These are phyloP conservation scores for Lasioglossum albipes DNA, from an alignment of 1,140 invertebrate species.

Conservation along the genomic window DNA sequence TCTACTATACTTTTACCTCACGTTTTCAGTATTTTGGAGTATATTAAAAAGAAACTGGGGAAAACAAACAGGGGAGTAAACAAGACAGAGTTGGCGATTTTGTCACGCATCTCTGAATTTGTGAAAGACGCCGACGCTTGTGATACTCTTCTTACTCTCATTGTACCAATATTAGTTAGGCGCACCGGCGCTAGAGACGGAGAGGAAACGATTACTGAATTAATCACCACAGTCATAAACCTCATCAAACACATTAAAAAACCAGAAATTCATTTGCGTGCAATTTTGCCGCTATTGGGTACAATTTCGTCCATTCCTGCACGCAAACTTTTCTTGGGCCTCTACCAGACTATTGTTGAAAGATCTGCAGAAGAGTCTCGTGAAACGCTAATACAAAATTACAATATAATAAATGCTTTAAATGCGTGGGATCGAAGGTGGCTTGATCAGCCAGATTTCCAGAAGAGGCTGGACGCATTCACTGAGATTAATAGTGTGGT, in stretches of 20 bases:
- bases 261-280: constrained; percentile 84
- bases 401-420: constrained; percentile 83
- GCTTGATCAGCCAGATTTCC: constrained; percentile 96
- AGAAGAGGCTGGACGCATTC: constrained; percentile 88
- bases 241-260: constrained; percentile 85
- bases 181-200: constrained; percentile 78
- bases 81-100: constrained; percentile 87
- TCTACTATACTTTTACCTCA: constrained; percentile 87
- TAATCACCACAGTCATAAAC: constrained; percentile 87
- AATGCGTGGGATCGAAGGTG: constrained; percentile 93
- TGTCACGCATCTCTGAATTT: constrained; percentile 89
- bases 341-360: constrained; percentile 81
- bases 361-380: constrained; percentile 63
- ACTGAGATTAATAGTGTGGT: constrained; percentile 83
- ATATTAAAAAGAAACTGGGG: constrained; percentile 84
- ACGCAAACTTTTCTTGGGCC: constrained; percentile 84
- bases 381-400: constrained; percentile 71
- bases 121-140: constrained; percentile 84
- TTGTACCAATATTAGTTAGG: constrained; percentile 88
- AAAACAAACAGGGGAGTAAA: constrained; percentile 83
- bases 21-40: constrained; percentile 85
- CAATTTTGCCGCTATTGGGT: constrained; percentile 85
- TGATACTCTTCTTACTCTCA: constrained; percentile 84
- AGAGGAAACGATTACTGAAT: constrained; percentile 83
- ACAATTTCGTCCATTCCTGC: constrained; percentile 81